Base-by-base conservation (phyloP, 2,113 vertebrate species). In the Rhinolophus ferrumequinum region DNA sequence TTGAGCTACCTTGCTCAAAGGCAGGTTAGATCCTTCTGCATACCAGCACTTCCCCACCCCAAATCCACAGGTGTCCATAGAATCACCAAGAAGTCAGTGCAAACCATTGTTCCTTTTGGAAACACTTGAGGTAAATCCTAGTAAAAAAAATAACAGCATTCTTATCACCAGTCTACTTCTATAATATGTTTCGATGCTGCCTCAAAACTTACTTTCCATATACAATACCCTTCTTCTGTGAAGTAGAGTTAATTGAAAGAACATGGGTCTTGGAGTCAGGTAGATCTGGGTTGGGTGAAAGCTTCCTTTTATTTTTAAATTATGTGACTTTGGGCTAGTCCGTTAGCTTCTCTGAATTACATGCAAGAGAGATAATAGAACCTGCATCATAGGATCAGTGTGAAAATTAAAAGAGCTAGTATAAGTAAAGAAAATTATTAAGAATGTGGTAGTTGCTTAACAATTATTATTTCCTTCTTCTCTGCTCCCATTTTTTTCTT, bases 1-100 rank as follows among this genome's bases (percentile, higher is more conserved):
- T 88, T 97, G 95, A 88, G 81, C n/a, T 80, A 92, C 91, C 67
- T 70, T 56, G 8, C 67, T 93, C 82, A 58, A 95, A 2, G 8
- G 86, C 77, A 85, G 30, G 54, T 82, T 95, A 72, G 22, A n/a
- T 87, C 30, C 18, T 87, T 92, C 89, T 92, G 30, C 5, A 69
- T 73, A 54, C 13, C 52, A 73, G 10, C 7, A 44, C 62, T 75
- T 86, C 58, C 69, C 22, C 54, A 73, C 21, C 82, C n/a, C 30
- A 79, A 86, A 84, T 70, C 56, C 60, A 14, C 4, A 21, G 35
- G 33, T 41, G 18, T 58, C 56, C 33, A 41, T 38, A 54, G 58
- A 30, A 41, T 90, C 33, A 30, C n/a, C 30, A 52, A 33, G 38
- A 84, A 41, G 22, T 67, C 66, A 79, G 11, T 81, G 28, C 3